Evolutionary conservation across 1,140 invertebrate species (phyloP).

Genomic region (Cyclargus thomasi): DNA sequence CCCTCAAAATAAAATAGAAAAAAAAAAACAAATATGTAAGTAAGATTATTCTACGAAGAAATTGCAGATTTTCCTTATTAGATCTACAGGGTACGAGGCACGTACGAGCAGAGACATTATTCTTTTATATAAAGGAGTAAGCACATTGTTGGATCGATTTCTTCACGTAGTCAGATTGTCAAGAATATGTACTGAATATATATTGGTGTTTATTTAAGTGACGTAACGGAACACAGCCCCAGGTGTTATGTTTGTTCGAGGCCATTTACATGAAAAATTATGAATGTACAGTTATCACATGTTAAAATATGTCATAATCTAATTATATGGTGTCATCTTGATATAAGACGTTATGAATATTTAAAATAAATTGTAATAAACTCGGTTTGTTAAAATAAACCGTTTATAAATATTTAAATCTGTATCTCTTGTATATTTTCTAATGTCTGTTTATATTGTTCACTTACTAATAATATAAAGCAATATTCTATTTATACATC

Average conservation of each 20-base stretch:
- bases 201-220: not conserved
- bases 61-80: too few relatives aligned
- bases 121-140: too few relatives aligned
- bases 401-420: too few relatives aligned
- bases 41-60: too few relatives aligned
- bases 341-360: constrained; percentile 7
- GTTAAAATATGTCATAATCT: constrained; percentile 6
- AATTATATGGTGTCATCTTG: constrained; percentile 3
- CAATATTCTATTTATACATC: too few relatives aligned
- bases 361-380: not conserved
- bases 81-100: too few relatives aligned
- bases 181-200: constrained; percentile 4
- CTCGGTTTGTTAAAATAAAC: not conserved
- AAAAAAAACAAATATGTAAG: too few relatives aligned
- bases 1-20: too few relatives aligned
- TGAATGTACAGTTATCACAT: constrained; percentile 9
- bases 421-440: not conserved
- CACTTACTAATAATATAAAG: too few relatives aligned
- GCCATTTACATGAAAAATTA: not conserved
- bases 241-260: not conserved
- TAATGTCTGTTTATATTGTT: too few relatives aligned
- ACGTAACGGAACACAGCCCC: not conserved
- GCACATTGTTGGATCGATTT: too few relatives aligned
- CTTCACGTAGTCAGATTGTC: not conserved
- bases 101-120: too few relatives aligned